Conservation (phyloP, 2,888 invertebrate genomes). For the Mimumesa dahlbomi region DNA sequence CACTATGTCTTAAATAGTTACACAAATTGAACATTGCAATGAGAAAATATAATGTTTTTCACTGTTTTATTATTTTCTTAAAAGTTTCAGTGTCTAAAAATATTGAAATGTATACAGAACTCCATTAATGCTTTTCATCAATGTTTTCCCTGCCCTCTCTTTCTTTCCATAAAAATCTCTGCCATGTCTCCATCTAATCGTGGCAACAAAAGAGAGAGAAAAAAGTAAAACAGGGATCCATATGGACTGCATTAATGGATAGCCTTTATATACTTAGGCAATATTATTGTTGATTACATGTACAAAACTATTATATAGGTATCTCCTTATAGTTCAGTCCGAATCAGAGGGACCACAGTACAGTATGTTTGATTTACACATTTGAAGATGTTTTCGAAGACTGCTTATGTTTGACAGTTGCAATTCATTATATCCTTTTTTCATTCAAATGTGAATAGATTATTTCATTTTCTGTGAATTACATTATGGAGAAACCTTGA, state of each 20-base stretch:
- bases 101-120: constrained; percentile 19
- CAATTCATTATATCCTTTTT: constrained; percentile 5
- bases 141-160: no score
- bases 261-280: constrained; percentile 2
- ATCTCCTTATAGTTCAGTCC: constrained; percentile 60
- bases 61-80: constrained; percentile 15
- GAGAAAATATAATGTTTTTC: no score
- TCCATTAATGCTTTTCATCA: no score
- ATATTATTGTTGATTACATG: constrained; percentile 25
- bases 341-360: constrained; percentile 70
- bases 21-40: constrained; percentile 4
- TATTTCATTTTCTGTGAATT: no score
- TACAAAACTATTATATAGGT: constrained; percentile 35
- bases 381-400: constrained; percentile 38
- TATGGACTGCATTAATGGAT: no score
- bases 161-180: no score
- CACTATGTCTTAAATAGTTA: background rate
- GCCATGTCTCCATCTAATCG: no score
- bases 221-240: no score
- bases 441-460: no score
- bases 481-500: background rate
- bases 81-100: constrained; percentile 36
- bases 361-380: constrained; percentile 58
- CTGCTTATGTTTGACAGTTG: constrained; percentile 38
- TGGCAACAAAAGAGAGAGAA: no score